Evolutionary conservation across 2,797 vertebrate genomes (phyloP).

Genomic region (Paramormyrops hopkinsi): DNA sequence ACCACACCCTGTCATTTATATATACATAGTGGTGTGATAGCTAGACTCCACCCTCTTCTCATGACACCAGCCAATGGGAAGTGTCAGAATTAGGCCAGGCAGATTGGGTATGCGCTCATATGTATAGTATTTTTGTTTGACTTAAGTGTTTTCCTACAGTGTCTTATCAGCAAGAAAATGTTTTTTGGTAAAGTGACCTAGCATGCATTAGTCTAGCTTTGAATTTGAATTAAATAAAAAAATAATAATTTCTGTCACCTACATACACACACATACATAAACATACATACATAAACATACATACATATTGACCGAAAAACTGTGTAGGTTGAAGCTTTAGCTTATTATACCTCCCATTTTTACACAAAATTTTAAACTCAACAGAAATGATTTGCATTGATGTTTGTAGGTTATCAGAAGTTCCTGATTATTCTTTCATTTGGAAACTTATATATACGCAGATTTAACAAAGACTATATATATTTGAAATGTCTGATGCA

Average conservation of each 20-base stretch:
- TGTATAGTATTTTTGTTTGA: background rate
- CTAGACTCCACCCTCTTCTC: background rate
- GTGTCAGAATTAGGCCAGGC: background rate
- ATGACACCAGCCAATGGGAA: background rate
- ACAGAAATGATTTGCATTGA: background rate
- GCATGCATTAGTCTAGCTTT: background rate
- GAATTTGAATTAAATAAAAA: background rate
- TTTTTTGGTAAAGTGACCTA: background rate
- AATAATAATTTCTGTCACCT: background rate
- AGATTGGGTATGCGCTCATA: background rate
- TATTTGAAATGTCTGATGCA: background rate
- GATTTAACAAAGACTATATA: background rate
- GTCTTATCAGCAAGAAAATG: background rate
- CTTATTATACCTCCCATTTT: background rate
- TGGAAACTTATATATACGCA: background rate
- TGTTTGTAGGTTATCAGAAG: background rate
- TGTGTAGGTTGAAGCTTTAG: background rate
- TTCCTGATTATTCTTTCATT: background rate
- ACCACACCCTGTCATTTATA: background rate
- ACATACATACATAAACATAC: background rate
- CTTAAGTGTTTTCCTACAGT: background rate
- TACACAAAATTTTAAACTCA: background rate
- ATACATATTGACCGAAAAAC: background rate
- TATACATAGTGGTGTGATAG: conserved; percentile 7
- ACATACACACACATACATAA: background rate